Percentiles rank a stretch among this genome's conserved stretches.
Evolutionary conservation across 2,888 invertebrate species (phyloP).

Genomic region (Oscheius sp.): DNA sequence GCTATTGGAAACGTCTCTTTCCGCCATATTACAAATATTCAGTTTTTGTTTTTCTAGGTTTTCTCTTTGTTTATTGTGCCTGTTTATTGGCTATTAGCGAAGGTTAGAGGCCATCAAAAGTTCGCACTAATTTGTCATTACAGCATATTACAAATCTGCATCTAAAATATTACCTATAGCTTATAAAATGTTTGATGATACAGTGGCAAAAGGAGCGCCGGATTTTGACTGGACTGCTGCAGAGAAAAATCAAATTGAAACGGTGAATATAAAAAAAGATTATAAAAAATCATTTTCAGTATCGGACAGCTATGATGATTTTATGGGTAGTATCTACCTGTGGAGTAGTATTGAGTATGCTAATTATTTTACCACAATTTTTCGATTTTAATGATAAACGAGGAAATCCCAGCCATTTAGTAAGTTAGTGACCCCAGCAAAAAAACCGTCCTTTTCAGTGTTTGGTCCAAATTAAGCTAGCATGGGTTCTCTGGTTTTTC

Average conservation of each 20-base stretch:
- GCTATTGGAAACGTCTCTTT: conserved; percentile 44
- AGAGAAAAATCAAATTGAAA: conserved; percentile 49
- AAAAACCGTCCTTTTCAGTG: conserved; percentile 42
- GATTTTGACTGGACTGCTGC: conserved; percentile 58
- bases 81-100: conserved; percentile 63
- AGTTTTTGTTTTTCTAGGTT: conserved; percentile 66
- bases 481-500: conserved; percentile 46
- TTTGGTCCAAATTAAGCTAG: conserved; percentile 53
- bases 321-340: conserved; percentile 65
- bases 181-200: conserved; percentile 68
- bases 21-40: conserved; percentile 69
- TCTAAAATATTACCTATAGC: conserved; percentile 54
- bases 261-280: conserved; percentile 36
- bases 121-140: neutral
- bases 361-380: conserved; percentile 69
- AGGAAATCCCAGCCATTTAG: conserved; percentile 66
- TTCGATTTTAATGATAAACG: conserved; percentile 65
- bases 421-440: conserved; percentile 32
- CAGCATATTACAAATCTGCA: conserved; percentile 54
- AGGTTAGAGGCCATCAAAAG: conserved; percentile 31
- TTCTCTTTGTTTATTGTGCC: conserved; percentile 62
- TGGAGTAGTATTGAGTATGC: conserved; percentile 62
- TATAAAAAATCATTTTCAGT: conserved; percentile 47
- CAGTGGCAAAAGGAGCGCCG: conserved; percentile 52
- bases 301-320: conserved; percentile 59